Percentiles rank a stretch among this genome's conserved stretches.
Conservation (phyloP, 2,888 invertebrate genomes). For the Pristionchus entomophagus region DNA sequence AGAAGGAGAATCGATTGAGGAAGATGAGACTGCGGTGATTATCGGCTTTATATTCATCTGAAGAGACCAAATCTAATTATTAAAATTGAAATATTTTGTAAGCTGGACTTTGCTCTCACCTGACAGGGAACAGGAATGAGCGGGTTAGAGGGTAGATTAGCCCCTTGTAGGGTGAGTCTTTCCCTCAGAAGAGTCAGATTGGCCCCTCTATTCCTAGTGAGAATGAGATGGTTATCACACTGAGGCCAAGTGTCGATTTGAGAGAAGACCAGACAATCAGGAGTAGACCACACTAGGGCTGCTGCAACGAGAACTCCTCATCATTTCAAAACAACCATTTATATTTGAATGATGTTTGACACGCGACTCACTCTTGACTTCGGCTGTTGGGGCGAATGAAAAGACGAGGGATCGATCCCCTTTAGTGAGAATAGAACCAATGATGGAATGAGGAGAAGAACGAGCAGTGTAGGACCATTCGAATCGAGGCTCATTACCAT, state of each 20-base stretch:
- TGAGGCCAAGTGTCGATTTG: slow-evolving; percentile 30
- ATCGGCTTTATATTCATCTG: slow-evolving; percentile 33
- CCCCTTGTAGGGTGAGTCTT: slow-evolving; percentile 32
- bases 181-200: slow-evolving; percentile 34
- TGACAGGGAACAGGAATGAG: slow-evolving; percentile 24
- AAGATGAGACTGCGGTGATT: neutral
- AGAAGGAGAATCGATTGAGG: slow-evolving; percentile 4
- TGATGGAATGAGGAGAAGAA: neutral
- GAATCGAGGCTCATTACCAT: slow-evolving; percentile 36
- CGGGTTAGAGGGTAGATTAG: slow-evolving; percentile 37
- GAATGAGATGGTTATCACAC: slow-evolving; percentile 42
- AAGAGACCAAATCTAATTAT: neutral
- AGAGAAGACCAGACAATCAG: slow-evolving; percentile 25
- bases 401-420: slow-evolving; percentile 26
- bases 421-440: slow-evolving; percentile 12
- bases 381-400: slow-evolving; percentile 39
- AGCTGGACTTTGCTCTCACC: too few species aligned
- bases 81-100: neutral
- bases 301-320: too few species aligned
- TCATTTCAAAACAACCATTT: too few species aligned
- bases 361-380: neutral
- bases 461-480: slow-evolving; percentile 41
- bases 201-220: neutral
- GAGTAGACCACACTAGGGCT: slow-evolving; percentile 17
- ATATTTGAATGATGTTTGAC: neutral